Evolutionary conservation across 2,113 vertebrate species (phyloP), one percentile per base, ranked within the genome.

Genomic region (Coracopsis vasa): DNA sequence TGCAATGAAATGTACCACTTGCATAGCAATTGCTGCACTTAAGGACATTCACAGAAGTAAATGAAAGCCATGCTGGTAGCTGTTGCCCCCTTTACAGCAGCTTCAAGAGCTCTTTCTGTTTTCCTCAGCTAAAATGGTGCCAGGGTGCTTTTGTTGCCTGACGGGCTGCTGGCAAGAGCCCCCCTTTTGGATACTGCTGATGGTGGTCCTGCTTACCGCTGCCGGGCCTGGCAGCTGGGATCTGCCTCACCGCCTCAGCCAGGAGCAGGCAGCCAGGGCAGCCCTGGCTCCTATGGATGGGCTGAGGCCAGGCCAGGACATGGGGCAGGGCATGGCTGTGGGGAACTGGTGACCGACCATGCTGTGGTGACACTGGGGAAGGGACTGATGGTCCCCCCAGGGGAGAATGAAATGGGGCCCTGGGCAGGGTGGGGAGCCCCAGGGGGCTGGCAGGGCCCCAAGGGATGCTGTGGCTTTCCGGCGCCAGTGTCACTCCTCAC

Each of bases 311-410:
- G 13, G 18, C 11, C 16, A 9, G n/a, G 47, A 5, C 1, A 0
- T 10, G 33, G 39, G 50, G 44, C 69, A 33, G n/a, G 51, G 39
- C 85, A 41, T 23, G 29, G 56, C 53, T 50, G 23, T 17, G 53
- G n/a, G 10, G 21, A 58, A 13, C 16, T 6, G 35, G 45, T 51
- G 24, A 27, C 29, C 0, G 0, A 4, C 37, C 4, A 24, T 33
- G 39, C 66, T 73, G 54, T 0, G 0, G 58, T 3, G 1, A 27
- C 0, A 0, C 28, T 42, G 25, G 23, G 62, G 17, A 42, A 62
- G 66, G 20, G 35, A 23, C 25, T 7, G 16, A 0, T 35, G 53
- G 47, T 7, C 42, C 9, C 7, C 37, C 10, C 27, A 12, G 58
- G 13, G 21, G 10, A 21, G 25, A 29, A n/a, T 11, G 58, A 54